phyloP scores from a whole-genome alignment of 35 echinoderm and acorn worm genomes.

The Stichopus chloronotus region DNA sequence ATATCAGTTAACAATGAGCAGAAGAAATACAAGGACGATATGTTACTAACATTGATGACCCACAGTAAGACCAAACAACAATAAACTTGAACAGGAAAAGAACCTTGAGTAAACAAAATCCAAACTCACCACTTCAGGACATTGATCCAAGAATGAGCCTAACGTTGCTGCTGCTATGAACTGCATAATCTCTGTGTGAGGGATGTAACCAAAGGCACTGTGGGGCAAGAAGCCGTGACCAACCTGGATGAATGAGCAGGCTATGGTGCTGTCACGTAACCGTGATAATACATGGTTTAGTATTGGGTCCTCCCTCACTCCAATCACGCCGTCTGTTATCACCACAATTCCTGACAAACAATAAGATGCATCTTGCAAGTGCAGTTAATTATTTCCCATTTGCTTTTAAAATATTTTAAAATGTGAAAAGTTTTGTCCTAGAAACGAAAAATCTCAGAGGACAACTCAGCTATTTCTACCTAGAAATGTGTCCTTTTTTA shows the following conservation, averaged over 20 bases:
- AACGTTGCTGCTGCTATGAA: slow-evolving; percentile 93
- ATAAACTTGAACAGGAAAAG: too few relatives aligned
- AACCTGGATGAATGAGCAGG: slow-evolving; percentile 97
- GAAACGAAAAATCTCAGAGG: too few relatives aligned
- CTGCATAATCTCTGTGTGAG: slow-evolving; percentile 99
- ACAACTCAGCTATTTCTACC: too few relatives aligned
- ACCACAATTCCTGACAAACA: slow-evolving; percentile 69
- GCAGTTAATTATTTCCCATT: not conserved
- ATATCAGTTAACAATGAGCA: too few relatives aligned
- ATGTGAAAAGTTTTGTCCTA: not conserved
- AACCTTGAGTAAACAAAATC: not conserved
- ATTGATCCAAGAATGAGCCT: slow-evolving; percentile 88
- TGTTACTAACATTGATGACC: too few relatives aligned
- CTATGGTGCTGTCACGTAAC: slow-evolving; percentile 82
- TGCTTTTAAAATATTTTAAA: not conserved
- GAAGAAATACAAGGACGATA: too few relatives aligned
- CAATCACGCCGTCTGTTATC: slow-evolving; percentile 85
- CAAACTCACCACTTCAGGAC: slow-evolving; percentile 73
- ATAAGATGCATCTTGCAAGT: not conserved
- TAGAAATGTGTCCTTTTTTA: too few relatives aligned
- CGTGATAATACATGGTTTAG: slow-evolving; percentile 69
- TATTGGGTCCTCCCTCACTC: slow-evolving; percentile 77
- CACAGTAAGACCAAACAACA: too few relatives aligned
- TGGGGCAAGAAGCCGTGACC: slow-evolving; percentile 92
- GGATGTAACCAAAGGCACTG: slow-evolving; percentile 91